These are phyloP conservation scores for Rhinichthys klamathensis DNA, from an alignment of 2,113 vertebrate species.

Conservation along the genomic window DNA sequence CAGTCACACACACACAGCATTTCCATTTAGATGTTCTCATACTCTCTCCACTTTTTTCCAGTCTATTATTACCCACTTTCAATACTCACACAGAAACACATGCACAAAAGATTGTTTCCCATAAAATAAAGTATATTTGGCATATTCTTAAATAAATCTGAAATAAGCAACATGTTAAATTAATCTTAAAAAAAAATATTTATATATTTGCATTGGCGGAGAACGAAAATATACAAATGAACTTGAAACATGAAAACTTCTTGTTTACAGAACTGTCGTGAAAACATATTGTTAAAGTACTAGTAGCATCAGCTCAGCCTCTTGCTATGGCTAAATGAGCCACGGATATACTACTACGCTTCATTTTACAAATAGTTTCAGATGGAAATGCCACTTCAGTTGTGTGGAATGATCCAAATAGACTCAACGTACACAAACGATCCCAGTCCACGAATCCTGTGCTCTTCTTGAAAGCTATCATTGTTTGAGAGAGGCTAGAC, in stretches of 20 bases:
- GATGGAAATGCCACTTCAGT: not conserved
- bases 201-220: no score
- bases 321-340: not conserved
- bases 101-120: no score
- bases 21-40: constrained; percentile 17
- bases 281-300: not conserved
- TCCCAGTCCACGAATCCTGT: not conserved
- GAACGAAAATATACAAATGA: no score
- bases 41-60: no score
- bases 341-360: not conserved
- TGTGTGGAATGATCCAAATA: not conserved
- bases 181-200: no score
- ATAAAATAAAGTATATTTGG: not conserved
- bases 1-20: no score
- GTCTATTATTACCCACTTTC: no score
- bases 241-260: no score
- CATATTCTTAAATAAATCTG: no score
- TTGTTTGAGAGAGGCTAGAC: constrained; percentile 56
- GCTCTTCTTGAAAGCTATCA: constrained; percentile 49
- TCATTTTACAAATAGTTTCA: not conserved
- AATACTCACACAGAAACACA: no score
- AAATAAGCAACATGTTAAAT: no score
- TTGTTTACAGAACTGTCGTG: no score
- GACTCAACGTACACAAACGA: constrained; percentile 3
- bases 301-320: not conserved